A percentile compares a stretch with the other conserved stretches of the same genome.
Conservation (phyloP, 1,140 invertebrate species). For the Trialeurodes vaporariorum region DNA sequence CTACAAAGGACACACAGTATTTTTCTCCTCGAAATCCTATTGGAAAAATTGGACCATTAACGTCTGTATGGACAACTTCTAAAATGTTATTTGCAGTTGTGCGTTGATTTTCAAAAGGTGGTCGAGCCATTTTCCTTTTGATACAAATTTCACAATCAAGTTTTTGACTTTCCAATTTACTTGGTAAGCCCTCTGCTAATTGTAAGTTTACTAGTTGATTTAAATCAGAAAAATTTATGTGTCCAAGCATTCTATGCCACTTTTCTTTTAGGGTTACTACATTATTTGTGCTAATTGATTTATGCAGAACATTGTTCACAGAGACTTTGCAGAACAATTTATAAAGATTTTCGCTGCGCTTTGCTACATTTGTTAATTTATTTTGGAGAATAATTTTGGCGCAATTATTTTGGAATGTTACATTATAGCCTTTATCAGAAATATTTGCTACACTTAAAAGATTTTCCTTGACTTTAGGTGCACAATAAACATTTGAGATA, state of each 20-base stretch:
- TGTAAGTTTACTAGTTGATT: neutral
- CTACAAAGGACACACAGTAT: slow-evolving; percentile 27
- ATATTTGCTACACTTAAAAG: slow-evolving; percentile 26
- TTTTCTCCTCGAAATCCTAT: slow-evolving; percentile 23
- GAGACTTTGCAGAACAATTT: no score
- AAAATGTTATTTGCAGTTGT: slow-evolving; percentile 20
- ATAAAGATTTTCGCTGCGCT: no score
- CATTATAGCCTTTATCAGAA: no score
- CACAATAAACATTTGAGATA: neutral
- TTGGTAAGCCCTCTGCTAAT: neutral
- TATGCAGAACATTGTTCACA: no score
- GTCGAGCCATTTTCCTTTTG: neutral
- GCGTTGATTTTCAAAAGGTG: slow-evolving; percentile 8
- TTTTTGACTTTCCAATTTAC: neutral
- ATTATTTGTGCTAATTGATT: no score
- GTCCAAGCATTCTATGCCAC: neutral
- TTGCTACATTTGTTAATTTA: no score
- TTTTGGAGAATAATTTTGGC: no score
- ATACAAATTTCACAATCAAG: neutral
- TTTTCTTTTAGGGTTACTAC: slow-evolving; percentile 26
- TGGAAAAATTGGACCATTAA: slow-evolving; percentile 30
- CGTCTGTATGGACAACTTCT: slow-evolving; percentile 31
- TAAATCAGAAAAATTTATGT: slow-evolving; percentile 2
- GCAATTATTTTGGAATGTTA: no score
- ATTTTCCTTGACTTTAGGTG: slow-evolving; percentile 17